Evolutionary conservation across 2,797 vertebrate genomes (phyloP), one percentile per base, ranked within the genome.

Genomic region (Sebastes kiyomatsui): DNA sequence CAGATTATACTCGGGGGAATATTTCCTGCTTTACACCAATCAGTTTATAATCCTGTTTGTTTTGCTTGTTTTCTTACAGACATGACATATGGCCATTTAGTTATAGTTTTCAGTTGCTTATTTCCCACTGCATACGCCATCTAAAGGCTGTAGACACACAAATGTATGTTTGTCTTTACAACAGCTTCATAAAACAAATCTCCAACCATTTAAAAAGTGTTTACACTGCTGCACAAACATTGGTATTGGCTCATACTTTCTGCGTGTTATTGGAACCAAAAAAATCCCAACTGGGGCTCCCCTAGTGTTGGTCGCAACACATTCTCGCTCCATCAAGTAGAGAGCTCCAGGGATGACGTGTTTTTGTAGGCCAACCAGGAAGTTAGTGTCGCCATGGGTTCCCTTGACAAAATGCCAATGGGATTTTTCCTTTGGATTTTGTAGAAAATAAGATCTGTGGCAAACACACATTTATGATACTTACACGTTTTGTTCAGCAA

Each of bases 81-180:
- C 32, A 52, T 62, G 49, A 60, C 60, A 67, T 55, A 42, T 42
- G 30, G 60, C 38, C 14, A 20, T 68, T 69, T 38, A 72, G 33
- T 56, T 6, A 7, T 3, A 7, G 28, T 59, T 56, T 35, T 64
- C 2, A 7, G 46, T 18, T 12, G 18, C 46, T 67, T 58, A 25
- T 70, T 84, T 65, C 22, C 2, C 27, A 25, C 12, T 28, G n/a
- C 9, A 58, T 54, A 12, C 6, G 7, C 32, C 27, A 14, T 56
- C 16, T 58, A 35, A 30, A 75, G 35, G 49, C 55, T 16, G 27
- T 3, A 54, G 20, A 42, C 38, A 42, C 49, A 60, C 10, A 23
- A 6, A 28, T 22, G 46, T n/a, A 74, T 67, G 58, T 65, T 71
- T 77, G 49, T 66, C 81, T 70, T 65, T 46, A 58, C 12, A 56